Conservation (phyloP, 1,140 invertebrate genomes). For the Sogatella furcifera region DNA sequence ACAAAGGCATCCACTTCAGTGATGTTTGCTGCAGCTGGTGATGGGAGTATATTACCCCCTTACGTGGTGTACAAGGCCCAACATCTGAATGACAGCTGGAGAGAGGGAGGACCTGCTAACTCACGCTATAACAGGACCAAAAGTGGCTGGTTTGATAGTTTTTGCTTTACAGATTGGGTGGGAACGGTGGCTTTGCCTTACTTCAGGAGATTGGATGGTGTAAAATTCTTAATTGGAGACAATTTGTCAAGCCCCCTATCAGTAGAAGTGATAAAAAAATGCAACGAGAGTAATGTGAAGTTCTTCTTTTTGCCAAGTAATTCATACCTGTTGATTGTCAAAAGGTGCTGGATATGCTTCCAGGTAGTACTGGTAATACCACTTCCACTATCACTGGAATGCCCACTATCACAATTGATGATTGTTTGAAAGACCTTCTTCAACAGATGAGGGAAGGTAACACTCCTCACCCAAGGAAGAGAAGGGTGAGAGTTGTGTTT, state of each 20-base stretch:
- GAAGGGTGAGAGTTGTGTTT: constrained; percentile 6
- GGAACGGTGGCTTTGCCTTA: constrained; percentile 6
- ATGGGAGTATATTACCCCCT: constrained; percentile 23
- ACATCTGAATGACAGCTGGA: constrained; percentile 30
- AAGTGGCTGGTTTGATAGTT: constrained; percentile 15
- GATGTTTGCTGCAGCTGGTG: constrained; percentile 19
- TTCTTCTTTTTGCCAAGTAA: constrained; percentile 34
- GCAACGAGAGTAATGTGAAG: constrained; percentile 28
- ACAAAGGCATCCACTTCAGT: constrained; percentile 15
- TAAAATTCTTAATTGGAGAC: constrained; percentile 27
- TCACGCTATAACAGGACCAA: constrained; percentile 22
- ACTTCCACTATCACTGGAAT: neutral
- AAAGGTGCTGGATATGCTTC: constrained; percentile 14
- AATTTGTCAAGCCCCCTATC: constrained; percentile 33
- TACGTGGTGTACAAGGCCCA: constrained; percentile 33
- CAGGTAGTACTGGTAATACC: neutral
- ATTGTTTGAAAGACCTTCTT: constrained; percentile 1
- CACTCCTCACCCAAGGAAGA: neutral
- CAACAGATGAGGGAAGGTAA: constrained; percentile 2
- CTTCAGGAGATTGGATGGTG: constrained; percentile 2
- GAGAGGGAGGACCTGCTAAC: constrained; percentile 24
- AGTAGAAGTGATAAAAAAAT: constrained; percentile 26
- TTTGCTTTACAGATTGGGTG: constrained; percentile 15
- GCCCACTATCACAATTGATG: neutral
- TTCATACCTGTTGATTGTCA: constrained; percentile 22